Conservation (phyloP, 2,113 vertebrate genomes). For the Leptodactylus fuscus region DNA sequence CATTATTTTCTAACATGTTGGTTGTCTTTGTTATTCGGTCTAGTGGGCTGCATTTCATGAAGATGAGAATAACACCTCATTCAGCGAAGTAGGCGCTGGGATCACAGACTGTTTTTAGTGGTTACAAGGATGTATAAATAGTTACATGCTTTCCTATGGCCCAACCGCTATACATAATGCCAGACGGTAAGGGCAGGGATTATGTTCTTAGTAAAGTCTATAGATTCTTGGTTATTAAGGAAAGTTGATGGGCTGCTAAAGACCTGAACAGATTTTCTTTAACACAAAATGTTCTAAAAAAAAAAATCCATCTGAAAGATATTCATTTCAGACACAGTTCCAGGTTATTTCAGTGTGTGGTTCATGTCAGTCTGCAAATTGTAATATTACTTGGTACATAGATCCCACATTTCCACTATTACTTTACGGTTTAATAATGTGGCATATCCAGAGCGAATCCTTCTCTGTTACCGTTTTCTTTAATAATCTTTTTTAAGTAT, state of each 20-base stretch:
- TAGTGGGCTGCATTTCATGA: conserved; percentile 30
- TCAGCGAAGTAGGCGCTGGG: conserved; percentile 45
- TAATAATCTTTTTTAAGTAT: no score
- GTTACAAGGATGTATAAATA: conserved; percentile 50
- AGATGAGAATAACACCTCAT: conserved; percentile 42
- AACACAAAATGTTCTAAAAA: neutral
- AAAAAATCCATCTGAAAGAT: neutral
- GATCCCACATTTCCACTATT: no score
- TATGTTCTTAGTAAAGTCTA: conserved; percentile 44
- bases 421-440: no score
- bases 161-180: conserved; percentile 29
- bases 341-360: neutral
- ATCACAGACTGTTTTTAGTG: conserved; percentile 55
- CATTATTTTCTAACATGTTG: neutral
- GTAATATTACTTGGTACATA: neutral
- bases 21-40: neutral
- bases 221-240: conserved; percentile 38
- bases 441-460: no score
- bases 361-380: neutral
- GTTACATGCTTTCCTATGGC: conserved; percentile 36
- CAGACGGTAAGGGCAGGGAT: conserved; percentile 48
- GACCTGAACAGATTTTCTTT: neutral
- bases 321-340: neutral
- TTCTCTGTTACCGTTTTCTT: no score
- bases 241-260: conserved; percentile 21